phyloP scores from a whole-genome alignment of 2,113 vertebrate species.

The Epinephelus cyanopodus region DNA sequence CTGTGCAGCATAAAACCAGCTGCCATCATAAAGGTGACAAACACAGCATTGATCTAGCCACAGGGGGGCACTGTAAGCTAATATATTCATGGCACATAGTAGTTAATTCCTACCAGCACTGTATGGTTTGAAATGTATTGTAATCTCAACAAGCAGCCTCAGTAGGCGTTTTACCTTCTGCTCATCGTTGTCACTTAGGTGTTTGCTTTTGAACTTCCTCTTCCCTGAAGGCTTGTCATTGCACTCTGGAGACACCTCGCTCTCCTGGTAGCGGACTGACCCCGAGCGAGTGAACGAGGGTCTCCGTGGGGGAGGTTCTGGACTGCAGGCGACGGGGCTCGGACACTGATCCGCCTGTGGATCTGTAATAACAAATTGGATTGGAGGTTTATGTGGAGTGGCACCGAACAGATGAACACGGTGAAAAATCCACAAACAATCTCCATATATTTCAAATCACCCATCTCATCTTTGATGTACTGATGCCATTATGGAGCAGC shows the following conservation, averaged over 20 bases:
- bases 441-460: background rate
- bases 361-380: slow-evolving; percentile 68
- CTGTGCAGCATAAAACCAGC: slow-evolving; percentile 33
- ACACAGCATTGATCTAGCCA: slow-evolving; percentile 65
- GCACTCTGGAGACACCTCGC: slow-evolving; percentile 83
- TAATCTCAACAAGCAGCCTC: slow-evolving; percentile 6
- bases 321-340: slow-evolving; percentile 69
- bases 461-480: background rate
- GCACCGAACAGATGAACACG: background rate
- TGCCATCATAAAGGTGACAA: slow-evolving; percentile 28
- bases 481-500: background rate
- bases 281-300: slow-evolving; percentile 82
- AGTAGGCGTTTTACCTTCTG: slow-evolving; percentile 85
- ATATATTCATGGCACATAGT: slow-evolving; percentile 46
- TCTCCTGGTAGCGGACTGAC: slow-evolving; percentile 77
- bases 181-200: slow-evolving; percentile 90
- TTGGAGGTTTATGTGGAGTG: background rate
- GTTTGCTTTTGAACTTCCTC: slow-evolving; percentile 98
- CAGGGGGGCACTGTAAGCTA: slow-evolving; percentile 80
- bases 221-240: slow-evolving; percentile 96
- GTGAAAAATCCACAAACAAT: background rate
- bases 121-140: slow-evolving; percentile 1
- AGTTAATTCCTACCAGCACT: background rate
- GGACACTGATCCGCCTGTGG: slow-evolving; percentile 65
- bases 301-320: slow-evolving; percentile 73